These are phyloP conservation scores for Eriosoma lanigerum DNA, from an alignment of 1,140 invertebrate genomes.

Conservation along the genomic window DNA sequence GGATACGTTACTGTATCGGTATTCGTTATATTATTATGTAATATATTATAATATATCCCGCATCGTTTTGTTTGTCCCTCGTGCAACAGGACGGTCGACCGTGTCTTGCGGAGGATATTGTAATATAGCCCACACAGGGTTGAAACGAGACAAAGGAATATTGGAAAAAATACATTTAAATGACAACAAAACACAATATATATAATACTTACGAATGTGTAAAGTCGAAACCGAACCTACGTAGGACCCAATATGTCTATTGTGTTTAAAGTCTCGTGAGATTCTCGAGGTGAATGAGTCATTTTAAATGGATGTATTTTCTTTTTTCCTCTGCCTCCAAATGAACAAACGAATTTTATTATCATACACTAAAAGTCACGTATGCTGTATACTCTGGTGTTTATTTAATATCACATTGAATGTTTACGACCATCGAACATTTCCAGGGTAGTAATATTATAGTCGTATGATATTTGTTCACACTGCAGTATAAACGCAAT, in stretches of 20 bases:
- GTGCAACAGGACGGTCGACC: neutral
- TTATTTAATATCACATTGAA: neutral
- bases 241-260: neutral
- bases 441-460: neutral
- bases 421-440: neutral
- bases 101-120: neutral
- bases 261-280: neutral
- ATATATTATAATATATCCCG: neutral
- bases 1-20: neutral
- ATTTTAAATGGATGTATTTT: slow-evolving; percentile 15
- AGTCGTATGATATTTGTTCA: neutral
- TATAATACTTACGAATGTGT: neutral
- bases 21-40: neutral
- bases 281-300: neutral
- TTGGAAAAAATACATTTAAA: neutral
- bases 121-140: neutral
- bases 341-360: slow-evolving; percentile 14
- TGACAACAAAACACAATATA: neutral
- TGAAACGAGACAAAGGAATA: neutral
- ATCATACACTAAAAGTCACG: slow-evolving; percentile 22
- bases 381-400: neutral
- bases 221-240: neutral
- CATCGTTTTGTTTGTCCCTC: neutral
- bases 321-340: slow-evolving; percentile 15
- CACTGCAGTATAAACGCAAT: neutral